These are phyloP conservation scores for Amazona finschi DNA, from an alignment of 2,797 vertebrate genomes.

Conservation along the genomic window DNA sequence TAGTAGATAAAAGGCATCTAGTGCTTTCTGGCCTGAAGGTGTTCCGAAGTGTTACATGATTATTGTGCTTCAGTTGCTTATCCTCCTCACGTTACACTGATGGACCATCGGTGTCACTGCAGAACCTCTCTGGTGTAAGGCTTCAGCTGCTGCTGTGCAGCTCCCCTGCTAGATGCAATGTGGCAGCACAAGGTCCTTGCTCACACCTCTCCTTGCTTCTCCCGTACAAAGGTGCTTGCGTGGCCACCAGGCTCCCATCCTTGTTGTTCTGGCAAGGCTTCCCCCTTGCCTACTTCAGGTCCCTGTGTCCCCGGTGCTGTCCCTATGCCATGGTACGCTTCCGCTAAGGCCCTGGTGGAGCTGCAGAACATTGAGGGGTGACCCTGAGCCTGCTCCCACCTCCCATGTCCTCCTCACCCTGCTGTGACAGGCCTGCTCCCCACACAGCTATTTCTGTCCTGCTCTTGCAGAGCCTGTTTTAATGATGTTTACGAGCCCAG, in stretches of 20 bases:
- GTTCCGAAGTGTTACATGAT: rapidly evolving
- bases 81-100: rapidly evolving
- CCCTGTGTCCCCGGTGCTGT: background rate
- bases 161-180: background rate
- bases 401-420: background rate
- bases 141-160: background rate
- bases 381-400: background rate
- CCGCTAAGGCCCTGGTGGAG: background rate
- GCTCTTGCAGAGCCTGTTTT: background rate
- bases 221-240: background rate
- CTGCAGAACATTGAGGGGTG: background rate
- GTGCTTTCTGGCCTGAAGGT: background rate
- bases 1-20: background rate
- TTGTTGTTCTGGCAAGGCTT: background rate
- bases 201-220: background rate
- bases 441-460: rapidly evolving
- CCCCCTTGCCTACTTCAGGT: background rate
- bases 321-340: rapidly evolving
- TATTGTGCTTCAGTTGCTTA: background rate
- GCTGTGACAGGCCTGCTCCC: rapidly evolving
- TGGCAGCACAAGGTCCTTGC: background rate
- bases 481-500: background rate
- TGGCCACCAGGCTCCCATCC: background rate
- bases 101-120: rapidly evolving
- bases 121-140: background rate